Evolutionary conservation across 2,797 vertebrate genomes (phyloP).

Genomic region (Labeo calbasu): DNA sequence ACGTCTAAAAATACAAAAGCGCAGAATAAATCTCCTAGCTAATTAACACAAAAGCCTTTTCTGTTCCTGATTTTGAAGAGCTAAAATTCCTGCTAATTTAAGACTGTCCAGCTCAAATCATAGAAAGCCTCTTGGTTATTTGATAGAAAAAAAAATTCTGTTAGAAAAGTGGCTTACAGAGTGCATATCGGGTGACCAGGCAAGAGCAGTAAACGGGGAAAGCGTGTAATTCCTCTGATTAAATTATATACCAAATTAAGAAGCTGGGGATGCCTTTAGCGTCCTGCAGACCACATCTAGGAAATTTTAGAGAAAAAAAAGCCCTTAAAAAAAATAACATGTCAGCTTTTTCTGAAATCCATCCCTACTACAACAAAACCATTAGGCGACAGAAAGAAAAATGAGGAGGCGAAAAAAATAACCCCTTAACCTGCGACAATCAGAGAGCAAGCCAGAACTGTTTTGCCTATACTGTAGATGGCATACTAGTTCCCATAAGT

Average conservation of each 20-base stretch:
- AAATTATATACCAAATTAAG: slow-evolving; percentile 53
- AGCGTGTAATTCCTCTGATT: slow-evolving; percentile 52
- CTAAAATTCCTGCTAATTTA: slow-evolving; percentile 45
- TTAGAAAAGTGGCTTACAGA: slow-evolving; percentile 44
- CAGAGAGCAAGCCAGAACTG: neutral
- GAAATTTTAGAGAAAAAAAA: slow-evolving; percentile 21
- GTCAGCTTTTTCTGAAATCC: slow-evolving; percentile 33
- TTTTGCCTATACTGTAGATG: neutral
- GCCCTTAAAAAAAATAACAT: slow-evolving; percentile 9
- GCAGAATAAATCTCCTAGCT: slow-evolving; percentile 26
- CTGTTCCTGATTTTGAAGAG: slow-evolving; percentile 37
- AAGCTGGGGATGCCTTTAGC: slow-evolving; percentile 25
- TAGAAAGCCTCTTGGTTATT: slow-evolving; percentile 38
- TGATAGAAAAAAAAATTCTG: slow-evolving; percentile 20
- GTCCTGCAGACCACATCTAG: slow-evolving; percentile 27
- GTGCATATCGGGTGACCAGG: slow-evolving; percentile 29
- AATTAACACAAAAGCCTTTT: slow-evolving; percentile 51
- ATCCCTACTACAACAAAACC: slow-evolving; percentile 17
- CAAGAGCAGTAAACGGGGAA: slow-evolving; percentile 27
- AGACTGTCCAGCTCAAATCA: slow-evolving; percentile 32
- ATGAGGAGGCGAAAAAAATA: neutral
- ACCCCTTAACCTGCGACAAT: neutral
- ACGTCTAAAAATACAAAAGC: slow-evolving; percentile 56
- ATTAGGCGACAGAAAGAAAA: neutral
- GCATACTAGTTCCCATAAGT: slow-evolving; percentile 18